phyloP scores from a whole-genome alignment of 2,888 invertebrate genomes.

The Osmoderma eremita region DNA sequence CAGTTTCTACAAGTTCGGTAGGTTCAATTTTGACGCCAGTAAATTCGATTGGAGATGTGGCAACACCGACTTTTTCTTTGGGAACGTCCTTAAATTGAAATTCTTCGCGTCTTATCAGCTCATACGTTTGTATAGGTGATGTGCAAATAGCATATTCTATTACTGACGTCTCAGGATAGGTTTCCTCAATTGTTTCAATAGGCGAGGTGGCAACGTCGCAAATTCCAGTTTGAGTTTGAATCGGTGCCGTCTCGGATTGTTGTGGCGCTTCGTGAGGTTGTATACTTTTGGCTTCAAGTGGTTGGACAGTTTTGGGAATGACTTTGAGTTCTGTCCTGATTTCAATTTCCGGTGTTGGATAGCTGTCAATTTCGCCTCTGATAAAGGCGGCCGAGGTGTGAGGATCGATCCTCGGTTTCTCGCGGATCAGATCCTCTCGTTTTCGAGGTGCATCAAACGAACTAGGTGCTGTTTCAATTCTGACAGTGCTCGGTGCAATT shows the following conservation, averaged over 20 bases:
- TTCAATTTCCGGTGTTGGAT: conserved; percentile 25
- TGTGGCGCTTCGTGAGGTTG: background rate
- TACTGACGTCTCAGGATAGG: background rate
- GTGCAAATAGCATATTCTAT: background rate
- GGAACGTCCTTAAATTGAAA: background rate
- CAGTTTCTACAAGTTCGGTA: too few species aligned
- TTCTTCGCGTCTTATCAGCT: background rate
- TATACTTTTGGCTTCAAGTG: background rate
- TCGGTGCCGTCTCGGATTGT: background rate
- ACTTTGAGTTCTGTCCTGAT: conserved; percentile 17
- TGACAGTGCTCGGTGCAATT: conserved; percentile 50
- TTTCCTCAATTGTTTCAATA: background rate
- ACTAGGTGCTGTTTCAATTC: conserved; percentile 56
- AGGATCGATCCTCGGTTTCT: background rate
- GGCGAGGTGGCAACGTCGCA: background rate
- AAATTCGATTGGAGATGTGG: conserved; percentile 6
- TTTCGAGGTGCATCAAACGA: conserved; percentile 38
- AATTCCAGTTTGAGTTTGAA: background rate
- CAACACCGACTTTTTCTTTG: conserved; percentile 4
- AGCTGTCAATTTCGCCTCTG: conserved; percentile 10
- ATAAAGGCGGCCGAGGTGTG: conserved; percentile 18
- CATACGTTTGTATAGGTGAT: conserved; percentile 8
- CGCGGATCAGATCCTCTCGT: background rate
- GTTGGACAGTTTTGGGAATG: background rate
- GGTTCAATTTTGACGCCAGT: conserved; percentile 3